phyloP scores from a whole-genome alignment of 2,797 vertebrate genomes.

The Coccyzus lansbergi region DNA sequence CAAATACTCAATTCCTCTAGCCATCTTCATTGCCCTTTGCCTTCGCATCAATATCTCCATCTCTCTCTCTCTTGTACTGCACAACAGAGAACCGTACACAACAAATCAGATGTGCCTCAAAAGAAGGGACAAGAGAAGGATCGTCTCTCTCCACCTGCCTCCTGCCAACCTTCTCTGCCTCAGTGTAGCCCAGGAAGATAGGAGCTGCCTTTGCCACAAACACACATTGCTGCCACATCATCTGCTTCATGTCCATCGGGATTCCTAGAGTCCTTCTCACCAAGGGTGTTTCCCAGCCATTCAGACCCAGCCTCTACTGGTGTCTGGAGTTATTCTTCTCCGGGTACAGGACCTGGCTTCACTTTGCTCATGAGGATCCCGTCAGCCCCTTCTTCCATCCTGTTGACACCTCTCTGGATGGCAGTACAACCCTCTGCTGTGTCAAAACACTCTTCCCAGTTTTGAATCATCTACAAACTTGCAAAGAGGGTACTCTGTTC shows the following conservation, averaged over 20 bases:
- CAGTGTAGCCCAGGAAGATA: background rate
- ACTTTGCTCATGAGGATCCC: background rate
- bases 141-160: background rate
- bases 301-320: background rate
- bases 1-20: background rate
- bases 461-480: background rate
- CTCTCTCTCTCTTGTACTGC: rapidly evolving
- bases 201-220: background rate
- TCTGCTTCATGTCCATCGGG: background rate
- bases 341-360: background rate
- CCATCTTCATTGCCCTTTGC: rapidly evolving
- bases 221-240: rapidly evolving
- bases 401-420: background rate
- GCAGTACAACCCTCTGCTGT: background rate
- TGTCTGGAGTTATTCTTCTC: background rate
- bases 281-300: background rate
- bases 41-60: background rate
- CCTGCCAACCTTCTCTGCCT: background rate
- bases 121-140: background rate
- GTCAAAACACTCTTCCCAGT: background rate
- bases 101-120: background rate
- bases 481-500: background rate
- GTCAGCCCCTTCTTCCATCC: background rate
- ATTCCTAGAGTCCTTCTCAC: background rate
- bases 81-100: background rate